Evolutionary conservation across 2,113 vertebrate species (phyloP).

Genomic region (Orientallactaga bullata): DNA sequence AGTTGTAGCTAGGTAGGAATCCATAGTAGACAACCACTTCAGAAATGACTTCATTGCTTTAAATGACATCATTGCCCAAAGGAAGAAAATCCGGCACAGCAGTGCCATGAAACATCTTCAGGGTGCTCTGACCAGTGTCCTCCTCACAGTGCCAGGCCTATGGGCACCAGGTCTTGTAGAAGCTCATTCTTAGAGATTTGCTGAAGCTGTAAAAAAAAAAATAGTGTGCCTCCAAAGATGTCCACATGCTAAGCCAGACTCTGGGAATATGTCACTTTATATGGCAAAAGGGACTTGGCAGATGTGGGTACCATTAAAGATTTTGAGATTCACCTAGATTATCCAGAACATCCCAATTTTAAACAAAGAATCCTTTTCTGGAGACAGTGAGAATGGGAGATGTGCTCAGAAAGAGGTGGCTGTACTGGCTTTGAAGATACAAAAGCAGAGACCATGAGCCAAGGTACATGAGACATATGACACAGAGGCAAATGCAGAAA

Average conservation of each 20-base stretch:
- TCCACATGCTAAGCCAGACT: background rate
- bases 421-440: background rate
- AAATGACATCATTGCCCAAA: background rate
- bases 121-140: background rate
- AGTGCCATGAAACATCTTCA: background rate
- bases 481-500: background rate
- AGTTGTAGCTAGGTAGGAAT: constrained; percentile 1
- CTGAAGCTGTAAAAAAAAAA: background rate
- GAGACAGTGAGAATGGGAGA: background rate
- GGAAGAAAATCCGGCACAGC: background rate
- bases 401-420: background rate
- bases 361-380: background rate
- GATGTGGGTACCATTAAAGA: background rate
- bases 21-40: background rate
- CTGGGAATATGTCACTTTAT: background rate
- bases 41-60: no score
- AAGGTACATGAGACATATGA: background rate
- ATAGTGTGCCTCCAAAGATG: background rate
- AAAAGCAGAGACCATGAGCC: background rate
- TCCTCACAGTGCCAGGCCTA: no score
- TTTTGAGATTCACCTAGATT: background rate
- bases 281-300: background rate
- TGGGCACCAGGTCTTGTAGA: background rate
- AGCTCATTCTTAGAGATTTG: background rate
- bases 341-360: background rate